Evolutionary conservation across 2,113 vertebrate genomes (phyloP), one percentile per base, ranked within the genome.

Genomic region (Machaerirhynchus nigripectus): DNA sequence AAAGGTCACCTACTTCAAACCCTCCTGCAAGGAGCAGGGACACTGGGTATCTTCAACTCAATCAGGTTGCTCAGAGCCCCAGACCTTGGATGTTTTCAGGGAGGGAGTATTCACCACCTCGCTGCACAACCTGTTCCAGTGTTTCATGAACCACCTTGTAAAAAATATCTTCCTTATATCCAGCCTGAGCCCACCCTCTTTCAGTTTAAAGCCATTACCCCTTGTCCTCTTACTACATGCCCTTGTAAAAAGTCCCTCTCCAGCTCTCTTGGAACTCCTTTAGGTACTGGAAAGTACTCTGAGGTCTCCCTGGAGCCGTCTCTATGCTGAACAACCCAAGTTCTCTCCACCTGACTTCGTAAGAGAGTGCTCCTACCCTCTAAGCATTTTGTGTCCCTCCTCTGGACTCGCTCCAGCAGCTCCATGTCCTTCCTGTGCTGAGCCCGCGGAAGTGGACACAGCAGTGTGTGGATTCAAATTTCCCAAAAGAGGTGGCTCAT

Each of bases 401-500:
- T 65, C 33, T 39, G 53, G 11, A 56, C 22, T 49, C 1, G 1
- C 42, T 31, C 42, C 31, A 10, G 14, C 18, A 68, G 21, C 24
- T 33, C 39, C 55, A 1, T 0, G 14, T 17, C 33, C 17, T 33
- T 39, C 46, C 69, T 27, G 20, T 12, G 30, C 40, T 24, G 33
- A 67, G n/a, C 39, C 37, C 10, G 2, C 7, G 3, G 37, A 37
- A 50, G 7, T 10, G 52, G 52, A 21, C 3, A 4, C 39, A 33
- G n/a, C 53, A 40, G 14, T 14, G 6, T 7, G 78, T 26, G 37
- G 15, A 27, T 27, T 16, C 28, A 8, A 5, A 23, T 7, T 46
- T 47, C 16, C 15, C 7, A 3, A 5, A 28, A n/a, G 1, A 30
- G 46, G 33, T 0, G 7, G 10, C 27, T 56, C 14, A 1, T 2